A percentile compares a stretch with the other conserved stretches of the same genome.
phyloP scores from a whole-genome alignment of 2,888 invertebrate genomes.

The Ichneumoninae sp. region DNA sequence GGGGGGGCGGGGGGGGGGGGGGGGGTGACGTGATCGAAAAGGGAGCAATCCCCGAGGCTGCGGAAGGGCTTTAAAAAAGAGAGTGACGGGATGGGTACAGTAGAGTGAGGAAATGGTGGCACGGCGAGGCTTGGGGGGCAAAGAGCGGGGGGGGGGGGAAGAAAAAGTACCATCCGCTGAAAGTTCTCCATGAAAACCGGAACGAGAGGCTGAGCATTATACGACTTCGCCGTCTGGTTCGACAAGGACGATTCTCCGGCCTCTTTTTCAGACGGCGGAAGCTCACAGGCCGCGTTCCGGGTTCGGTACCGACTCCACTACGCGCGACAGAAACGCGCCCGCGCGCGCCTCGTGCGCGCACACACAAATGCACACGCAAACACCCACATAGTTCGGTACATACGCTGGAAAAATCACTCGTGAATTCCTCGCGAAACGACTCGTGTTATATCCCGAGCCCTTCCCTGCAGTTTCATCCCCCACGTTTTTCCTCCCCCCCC shows the following conservation, averaged over 20 bases:
- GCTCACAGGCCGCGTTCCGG: slow-evolving; percentile 23
- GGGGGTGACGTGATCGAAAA: slow-evolving; percentile 45
- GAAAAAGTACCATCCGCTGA: slow-evolving; percentile 34
- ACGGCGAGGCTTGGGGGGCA: not conserved
- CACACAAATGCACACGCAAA: not conserved
- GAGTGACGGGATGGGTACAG: not conserved
- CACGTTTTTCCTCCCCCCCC: slow-evolving; percentile 11
- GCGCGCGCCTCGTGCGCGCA: slow-evolving; percentile 16
- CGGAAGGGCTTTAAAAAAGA: slow-evolving; percentile 30
- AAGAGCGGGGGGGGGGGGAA: not conserved
- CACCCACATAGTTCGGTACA: not conserved
- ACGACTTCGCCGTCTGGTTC: slow-evolving; percentile 60
- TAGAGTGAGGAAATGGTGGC: slow-evolving; percentile 31
- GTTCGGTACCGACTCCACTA: not conserved
- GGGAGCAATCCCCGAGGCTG: slow-evolving; percentile 26
- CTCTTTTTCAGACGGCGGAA: slow-evolving; percentile 39
- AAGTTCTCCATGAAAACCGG: slow-evolving; percentile 47
- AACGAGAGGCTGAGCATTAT: slow-evolving; percentile 52
- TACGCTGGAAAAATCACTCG: slow-evolving; percentile 59
- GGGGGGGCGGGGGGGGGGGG: not conserved
- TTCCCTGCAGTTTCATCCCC: not conserved
- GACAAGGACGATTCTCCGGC: slow-evolving; percentile 58
- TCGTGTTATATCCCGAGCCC: slow-evolving; percentile 34
- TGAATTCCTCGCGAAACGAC: slow-evolving; percentile 60
- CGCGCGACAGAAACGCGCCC: slow-evolving; percentile 22